These are phyloP conservation scores for Andrena praecox DNA, from an alignment of 2,888 invertebrate species.

Conservation along the genomic window DNA sequence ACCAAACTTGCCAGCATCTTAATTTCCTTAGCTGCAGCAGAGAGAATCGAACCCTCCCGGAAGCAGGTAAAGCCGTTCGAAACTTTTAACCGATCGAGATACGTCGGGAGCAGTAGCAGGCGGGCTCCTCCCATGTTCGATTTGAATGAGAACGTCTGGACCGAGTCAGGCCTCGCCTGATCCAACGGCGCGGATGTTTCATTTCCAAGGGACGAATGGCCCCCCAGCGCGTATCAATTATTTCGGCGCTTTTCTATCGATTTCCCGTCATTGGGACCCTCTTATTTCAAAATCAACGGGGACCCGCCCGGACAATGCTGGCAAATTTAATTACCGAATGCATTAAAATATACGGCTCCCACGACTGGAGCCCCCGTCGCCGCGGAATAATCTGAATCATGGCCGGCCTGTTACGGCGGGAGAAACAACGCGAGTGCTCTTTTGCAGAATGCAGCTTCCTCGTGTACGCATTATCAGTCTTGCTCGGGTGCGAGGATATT, in stretches of 20 bases:
- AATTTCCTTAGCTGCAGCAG: slow-evolving; percentile 10
- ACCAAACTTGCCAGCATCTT: slow-evolving; percentile 15
- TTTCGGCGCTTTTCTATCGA: slow-evolving; percentile 31
- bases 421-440: slow-evolving; percentile 2
- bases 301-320: not conserved
- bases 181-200: slow-evolving; percentile 8
- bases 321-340: slow-evolving; percentile 33
- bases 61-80: slow-evolving; percentile 10
- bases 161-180: not conserved
- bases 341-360: slow-evolving; percentile 27
- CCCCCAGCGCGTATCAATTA: slow-evolving; percentile 22
- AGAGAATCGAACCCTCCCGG: not conserved
- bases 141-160: slow-evolving; percentile 11
- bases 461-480: not conserved
- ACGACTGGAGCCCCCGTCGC: not conserved
- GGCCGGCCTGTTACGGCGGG: not conserved
- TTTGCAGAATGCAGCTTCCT: not conserved
- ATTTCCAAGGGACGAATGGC: slow-evolving; percentile 5
- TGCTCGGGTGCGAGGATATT: not conserved
- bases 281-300: slow-evolving; percentile 3
- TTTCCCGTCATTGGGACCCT: slow-evolving; percentile 2
- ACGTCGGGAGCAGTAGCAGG: slow-evolving; percentile 14
- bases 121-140: not conserved
- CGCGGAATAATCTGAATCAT: slow-evolving; percentile 19
- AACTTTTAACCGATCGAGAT: slow-evolving; percentile 46